Evolutionary conservation across 2,888 invertebrate species (phyloP).

Genomic region (Dorcus parallelipipedus): DNA sequence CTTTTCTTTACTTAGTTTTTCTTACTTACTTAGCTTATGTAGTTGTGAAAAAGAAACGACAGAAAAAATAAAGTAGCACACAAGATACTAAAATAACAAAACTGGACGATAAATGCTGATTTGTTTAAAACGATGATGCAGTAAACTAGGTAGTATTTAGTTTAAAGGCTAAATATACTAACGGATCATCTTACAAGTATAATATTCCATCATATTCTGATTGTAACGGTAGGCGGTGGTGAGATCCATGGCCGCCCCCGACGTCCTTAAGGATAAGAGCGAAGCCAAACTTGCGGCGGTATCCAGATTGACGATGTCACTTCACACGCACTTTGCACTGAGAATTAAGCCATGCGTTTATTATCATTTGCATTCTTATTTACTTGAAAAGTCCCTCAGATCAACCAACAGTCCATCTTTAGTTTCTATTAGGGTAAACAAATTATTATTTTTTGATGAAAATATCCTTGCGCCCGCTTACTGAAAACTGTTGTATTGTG

Average conservation of each 20-base stretch:
- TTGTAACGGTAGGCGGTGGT: slow-evolving; percentile 94
- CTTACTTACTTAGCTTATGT: no score
- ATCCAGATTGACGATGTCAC: slow-evolving; percentile 58
- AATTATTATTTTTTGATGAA: not conserved
- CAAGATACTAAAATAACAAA: no score
- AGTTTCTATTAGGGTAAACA: slow-evolving; percentile 4
- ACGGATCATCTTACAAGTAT: slow-evolving; percentile 75
- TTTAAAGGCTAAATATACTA: not conserved
- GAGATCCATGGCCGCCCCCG: slow-evolving; percentile 78
- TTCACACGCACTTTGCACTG: slow-evolving; percentile 20
- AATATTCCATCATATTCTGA: slow-evolving; percentile 99
- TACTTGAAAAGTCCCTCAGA: no score
- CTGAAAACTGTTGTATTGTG: no score
- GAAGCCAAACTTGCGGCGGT: slow-evolving; percentile 62
- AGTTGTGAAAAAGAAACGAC: no score
- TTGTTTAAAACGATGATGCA: no score
- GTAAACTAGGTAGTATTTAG: no score
- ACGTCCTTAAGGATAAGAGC: slow-evolving; percentile 63
- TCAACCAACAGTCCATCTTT: slow-evolving; percentile 16
- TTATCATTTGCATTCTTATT: no score
- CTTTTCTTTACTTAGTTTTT: no score
- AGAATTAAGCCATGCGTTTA: not conserved
- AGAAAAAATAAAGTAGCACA: no score
- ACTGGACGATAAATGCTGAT: no score
- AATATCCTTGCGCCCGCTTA: not conserved